These are phyloP conservation scores for Chelonoidis abingdonii DNA, from an alignment of 2,113 vertebrate genomes.

Conservation along the genomic window DNA sequence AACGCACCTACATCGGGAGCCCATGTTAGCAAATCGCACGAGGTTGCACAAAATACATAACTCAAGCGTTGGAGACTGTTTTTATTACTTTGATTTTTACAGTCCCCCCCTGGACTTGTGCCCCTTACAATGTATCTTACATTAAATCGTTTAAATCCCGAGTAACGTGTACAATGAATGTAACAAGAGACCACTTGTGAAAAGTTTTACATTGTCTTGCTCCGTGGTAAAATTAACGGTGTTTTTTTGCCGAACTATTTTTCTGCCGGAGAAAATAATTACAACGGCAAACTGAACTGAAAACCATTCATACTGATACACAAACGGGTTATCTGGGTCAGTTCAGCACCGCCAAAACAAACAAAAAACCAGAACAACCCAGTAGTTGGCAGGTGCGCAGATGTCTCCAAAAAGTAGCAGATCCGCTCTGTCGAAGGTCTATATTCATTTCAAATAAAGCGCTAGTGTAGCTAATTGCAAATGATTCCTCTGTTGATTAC, in stretches of 20 bases:
- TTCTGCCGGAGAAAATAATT: not conserved
- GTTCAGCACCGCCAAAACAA: not conserved
- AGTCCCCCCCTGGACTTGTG: not conserved
- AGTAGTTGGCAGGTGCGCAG: not conserved
- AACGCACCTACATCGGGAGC: no score
- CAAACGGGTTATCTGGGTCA: not conserved
- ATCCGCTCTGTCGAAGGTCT: not conserved
- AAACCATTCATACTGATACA: not conserved
- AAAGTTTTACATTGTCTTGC: no score
- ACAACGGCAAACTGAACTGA: constrained; percentile 22
- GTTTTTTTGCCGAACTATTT: not conserved
- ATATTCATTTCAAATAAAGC: not conserved
- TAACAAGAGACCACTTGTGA: not conserved
- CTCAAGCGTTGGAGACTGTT: not conserved
- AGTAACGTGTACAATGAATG: not conserved
- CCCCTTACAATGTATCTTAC: not conserved
- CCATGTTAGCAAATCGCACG: no score
- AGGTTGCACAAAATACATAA: no score
- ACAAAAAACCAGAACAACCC: no score
- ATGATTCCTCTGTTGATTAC: not conserved
- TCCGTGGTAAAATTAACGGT: no score
- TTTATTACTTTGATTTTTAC: not conserved
- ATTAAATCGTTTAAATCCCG: not conserved
- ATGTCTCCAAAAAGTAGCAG: not conserved
- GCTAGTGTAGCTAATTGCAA: no score